Base-by-base conservation (phyloP, 2,888 invertebrate genomes). In the Teinopalpus imperialis region DNA sequence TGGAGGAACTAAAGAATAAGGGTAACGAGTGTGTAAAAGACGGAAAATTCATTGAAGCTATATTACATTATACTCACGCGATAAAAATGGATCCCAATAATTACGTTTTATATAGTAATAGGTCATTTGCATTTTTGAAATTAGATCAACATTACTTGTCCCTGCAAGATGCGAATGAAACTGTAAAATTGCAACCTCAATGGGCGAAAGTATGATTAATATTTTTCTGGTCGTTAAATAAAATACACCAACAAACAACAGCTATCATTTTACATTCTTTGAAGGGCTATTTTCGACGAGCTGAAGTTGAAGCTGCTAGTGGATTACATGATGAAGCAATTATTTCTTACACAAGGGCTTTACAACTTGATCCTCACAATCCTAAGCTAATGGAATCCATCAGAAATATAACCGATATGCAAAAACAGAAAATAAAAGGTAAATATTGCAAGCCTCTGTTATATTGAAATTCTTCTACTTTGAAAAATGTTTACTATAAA, bases 91-190 rank as follows among this genome's bases (percentile, higher is more conserved):
- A 94, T 55, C 91, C 93, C 4, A 90, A 89, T 51, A 94, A 94
- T 80, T 92, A 91, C 65, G 88, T 92, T 8, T 72, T 95, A 31
- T 93, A 93, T 75, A 95, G 95, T 66, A 96, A 96, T 74, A 90
- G 96, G 65, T 95, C 95, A 2, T 91, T 92, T 65, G 94, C 94
- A 6, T 95, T 95, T 76, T 80, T 96, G 21, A 94, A 94, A 76
- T 79, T 94, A 56, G 92, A 94, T 60, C 94, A 94, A 69, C 94
- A 92, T 76, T 94, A 92, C 74, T 90, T 93, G 56, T 93, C 95
- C 0, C 80, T 94, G 59, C 91, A 94, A 71, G 96, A 96, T 90
- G 95, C 96, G 1, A 90, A 93, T 62, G 92, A 93, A 74, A 92
- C 93, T 1, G 94, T 95, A 41, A 88, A 90, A 66, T 69, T 95